Conservation (phyloP, 2,797 vertebrate genomes). For the Choloepus didactylus region DNA sequence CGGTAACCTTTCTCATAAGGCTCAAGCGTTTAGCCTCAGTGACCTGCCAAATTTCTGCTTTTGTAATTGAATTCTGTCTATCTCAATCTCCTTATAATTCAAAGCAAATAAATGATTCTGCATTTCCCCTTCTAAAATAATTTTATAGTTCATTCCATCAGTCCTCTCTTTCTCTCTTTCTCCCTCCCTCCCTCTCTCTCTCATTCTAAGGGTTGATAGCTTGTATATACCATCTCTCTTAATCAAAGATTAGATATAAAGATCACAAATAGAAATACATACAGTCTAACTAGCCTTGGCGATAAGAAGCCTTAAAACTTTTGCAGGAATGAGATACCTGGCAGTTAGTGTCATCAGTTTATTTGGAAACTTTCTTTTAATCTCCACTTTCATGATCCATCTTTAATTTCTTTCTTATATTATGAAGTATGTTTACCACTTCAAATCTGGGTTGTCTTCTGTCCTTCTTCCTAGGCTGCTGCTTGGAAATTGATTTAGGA, state of each 20-base stretch:
- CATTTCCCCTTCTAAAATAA: constrained; percentile 77
- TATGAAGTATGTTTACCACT: not conserved
- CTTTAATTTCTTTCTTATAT: constrained; percentile 30
- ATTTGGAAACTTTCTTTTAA: constrained; percentile 49
- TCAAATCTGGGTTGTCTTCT: not conserved
- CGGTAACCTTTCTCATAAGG: constrained; percentile 73
- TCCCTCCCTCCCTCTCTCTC: not conserved
- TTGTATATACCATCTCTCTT: not conserved
- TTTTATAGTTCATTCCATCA: not conserved
- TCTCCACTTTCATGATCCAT: not conserved
- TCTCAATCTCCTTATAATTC: constrained; percentile 67
- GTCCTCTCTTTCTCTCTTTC: not conserved
- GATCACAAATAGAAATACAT: not conserved
- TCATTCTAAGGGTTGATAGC: not conserved
- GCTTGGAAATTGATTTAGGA: not conserved
- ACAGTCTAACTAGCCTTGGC: not conserved
- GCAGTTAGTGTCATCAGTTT: not conserved
- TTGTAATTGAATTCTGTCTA: constrained; percentile 65
- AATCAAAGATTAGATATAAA: not conserved
- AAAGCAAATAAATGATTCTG: constrained; percentile 74
- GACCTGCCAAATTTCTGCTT: constrained; percentile 58
- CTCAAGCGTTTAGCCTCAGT: constrained; percentile 72
- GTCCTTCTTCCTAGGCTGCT: not conserved
- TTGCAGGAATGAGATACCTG: not conserved
- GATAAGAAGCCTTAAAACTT: not conserved